Percentiles rank a stretch among this genome's conserved stretches.
phyloP scores from a whole-genome alignment of 23 tunicate species.

The Trididemnum clinides region DNA sequence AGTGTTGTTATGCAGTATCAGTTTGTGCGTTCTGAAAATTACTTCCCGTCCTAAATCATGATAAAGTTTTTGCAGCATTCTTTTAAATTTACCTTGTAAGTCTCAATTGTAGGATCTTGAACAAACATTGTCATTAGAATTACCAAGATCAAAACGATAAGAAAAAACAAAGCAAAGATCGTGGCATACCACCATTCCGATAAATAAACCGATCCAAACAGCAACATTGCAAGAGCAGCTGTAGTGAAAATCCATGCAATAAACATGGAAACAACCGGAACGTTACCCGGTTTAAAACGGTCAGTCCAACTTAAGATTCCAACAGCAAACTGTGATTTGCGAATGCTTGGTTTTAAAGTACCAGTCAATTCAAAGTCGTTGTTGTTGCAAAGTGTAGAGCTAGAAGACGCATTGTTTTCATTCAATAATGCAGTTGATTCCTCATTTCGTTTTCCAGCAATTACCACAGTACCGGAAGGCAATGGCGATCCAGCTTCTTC shows the following conservation, averaged over 20 bases:
- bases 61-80: too few species aligned
- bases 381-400: too few species aligned
- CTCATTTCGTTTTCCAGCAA: too few species aligned
- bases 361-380: too few species aligned
- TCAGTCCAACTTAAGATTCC: conserved; percentile 22
- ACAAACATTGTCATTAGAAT: conserved; percentile 22
- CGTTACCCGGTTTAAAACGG: conserved; percentile 39
- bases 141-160: not conserved
- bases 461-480: too few species aligned
- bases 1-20: too few species aligned
- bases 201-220: conserved; percentile 5
- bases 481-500: too few species aligned
- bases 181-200: conserved; percentile 37
- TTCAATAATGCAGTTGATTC: too few species aligned
- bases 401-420: too few species aligned
- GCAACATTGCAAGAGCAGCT: not conserved
- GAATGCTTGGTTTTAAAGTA: not conserved
- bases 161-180: not conserved
- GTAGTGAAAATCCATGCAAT: not conserved
- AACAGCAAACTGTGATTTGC: not conserved
- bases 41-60: too few species aligned
- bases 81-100: conserved; percentile 56
- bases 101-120: conserved; percentile 52
- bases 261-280: conserved; percentile 44
- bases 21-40: too few species aligned